These are phyloP conservation scores for Leuciscus idus DNA, from an alignment of 2,113 vertebrate genomes.

Conservation along the genomic window DNA sequence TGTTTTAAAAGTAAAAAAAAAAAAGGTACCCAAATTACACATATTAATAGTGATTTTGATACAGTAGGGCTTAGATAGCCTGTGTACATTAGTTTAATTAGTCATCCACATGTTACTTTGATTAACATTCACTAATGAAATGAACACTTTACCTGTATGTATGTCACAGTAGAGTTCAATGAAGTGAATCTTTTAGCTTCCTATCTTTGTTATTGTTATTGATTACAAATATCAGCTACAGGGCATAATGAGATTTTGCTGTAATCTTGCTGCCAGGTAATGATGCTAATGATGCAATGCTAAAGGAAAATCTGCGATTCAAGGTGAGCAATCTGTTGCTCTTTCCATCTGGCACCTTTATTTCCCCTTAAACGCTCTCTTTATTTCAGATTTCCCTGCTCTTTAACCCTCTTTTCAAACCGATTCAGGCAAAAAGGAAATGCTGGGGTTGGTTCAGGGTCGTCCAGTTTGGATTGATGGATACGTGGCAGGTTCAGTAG, in stretches of 20 bases:
- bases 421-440: background rate
- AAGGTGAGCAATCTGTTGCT: slow-evolving; percentile 14
- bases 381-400: background rate
- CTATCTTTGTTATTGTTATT: background rate
- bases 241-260: background rate
- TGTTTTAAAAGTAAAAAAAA: no score
- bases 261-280: slow-evolving; percentile 13
- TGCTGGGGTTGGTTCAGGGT: background rate
- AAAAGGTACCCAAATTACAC: no score
- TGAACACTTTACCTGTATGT: background rate
- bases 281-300: slow-evolving; percentile 3
- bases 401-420: slow-evolving; percentile 1
- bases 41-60: background rate
- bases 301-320: slow-evolving; percentile 3
- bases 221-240: slow-evolving; percentile 1
- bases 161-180: background rate
- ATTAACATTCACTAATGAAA: background rate
- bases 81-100: background rate
- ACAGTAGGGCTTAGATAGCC: background rate
- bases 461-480: slow-evolving; percentile 36
- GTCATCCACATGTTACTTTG: background rate
- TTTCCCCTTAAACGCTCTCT: background rate
- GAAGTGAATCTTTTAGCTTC: background rate
- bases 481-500: slow-evolving; percentile 1
- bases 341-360: slow-evolving; percentile 22